Evolutionary conservation across 2,888 invertebrate genomes (phyloP).

Genomic region (Drosophila niveifrons): DNA sequence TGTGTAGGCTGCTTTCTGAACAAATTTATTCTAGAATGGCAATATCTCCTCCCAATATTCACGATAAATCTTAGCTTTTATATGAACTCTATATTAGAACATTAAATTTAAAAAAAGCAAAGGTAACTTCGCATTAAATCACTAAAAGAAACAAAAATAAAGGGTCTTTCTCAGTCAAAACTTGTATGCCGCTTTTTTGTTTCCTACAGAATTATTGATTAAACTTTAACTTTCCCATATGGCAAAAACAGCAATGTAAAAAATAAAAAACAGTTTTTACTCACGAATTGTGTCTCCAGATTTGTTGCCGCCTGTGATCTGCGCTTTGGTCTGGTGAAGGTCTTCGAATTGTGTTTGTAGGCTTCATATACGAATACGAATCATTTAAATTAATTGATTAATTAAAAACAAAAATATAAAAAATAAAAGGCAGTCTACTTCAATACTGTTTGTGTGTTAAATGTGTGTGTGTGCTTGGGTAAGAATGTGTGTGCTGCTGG

Average conservation of each 20-base stretch:
- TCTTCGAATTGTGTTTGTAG: slow-evolving; percentile 84
- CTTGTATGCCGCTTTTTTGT: too few species aligned
- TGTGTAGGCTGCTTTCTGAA: too few species aligned
- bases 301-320: slow-evolving; percentile 77
- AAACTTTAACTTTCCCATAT: too few species aligned
- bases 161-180: too few species aligned
- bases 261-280: slow-evolving; percentile 43
- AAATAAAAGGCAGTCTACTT: background rate
- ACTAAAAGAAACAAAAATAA: too few species aligned
- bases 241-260: background rate
- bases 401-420: background rate
- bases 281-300: slow-evolving; percentile 82
- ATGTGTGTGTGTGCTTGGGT: background rate
- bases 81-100: too few species aligned
- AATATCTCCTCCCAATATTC: too few species aligned
- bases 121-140: too few species aligned
- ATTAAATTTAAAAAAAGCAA: too few species aligned
- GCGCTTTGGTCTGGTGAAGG: slow-evolving; percentile 85
- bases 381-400: background rate
- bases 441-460: background rate
- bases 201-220: too few species aligned
- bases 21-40: too few species aligned
- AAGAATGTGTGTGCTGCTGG: background rate
- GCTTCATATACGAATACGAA: slow-evolving; percentile 63
- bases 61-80: too few species aligned